These are phyloP conservation scores for Neogale vison DNA, from an alignment of 2,113 vertebrate species.

Conservation along the genomic window DNA sequence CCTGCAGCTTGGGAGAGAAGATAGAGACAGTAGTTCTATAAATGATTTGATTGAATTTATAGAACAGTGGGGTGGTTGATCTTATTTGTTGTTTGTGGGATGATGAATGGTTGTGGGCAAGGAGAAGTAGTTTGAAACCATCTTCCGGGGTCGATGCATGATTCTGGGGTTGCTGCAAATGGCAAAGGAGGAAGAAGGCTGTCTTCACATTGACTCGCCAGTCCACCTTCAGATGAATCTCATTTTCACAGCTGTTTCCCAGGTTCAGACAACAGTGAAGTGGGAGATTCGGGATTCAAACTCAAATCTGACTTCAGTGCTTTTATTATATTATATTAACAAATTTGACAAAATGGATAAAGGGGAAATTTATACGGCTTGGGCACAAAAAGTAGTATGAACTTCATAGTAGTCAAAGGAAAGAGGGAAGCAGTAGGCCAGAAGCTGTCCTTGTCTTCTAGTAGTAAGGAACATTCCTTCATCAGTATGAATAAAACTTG, in stretches of 20 bases:
- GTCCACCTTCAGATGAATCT: not conserved
- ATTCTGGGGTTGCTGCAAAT: not conserved
- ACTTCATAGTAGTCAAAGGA: not conserved
- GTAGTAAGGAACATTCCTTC: not conserved
- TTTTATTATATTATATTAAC: not conserved
- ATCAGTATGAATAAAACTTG: not conserved
- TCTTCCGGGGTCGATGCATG: not conserved
- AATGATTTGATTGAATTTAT: not conserved
- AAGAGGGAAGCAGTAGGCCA: not conserved
- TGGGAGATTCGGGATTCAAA: not conserved
- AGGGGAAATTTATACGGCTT: not conserved
- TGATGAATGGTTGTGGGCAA: not conserved
- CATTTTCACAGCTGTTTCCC: not conserved
- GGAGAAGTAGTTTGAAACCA: not conserved
- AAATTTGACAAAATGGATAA: not conserved
- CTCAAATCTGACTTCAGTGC: not conserved
- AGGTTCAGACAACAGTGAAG: not conserved
- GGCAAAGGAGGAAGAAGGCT: not conserved
- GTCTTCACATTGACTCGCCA: not conserved
- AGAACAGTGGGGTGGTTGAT: not conserved
- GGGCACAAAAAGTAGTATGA: not conserved
- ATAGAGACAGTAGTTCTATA: not conserved
- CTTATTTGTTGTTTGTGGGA: not conserved
- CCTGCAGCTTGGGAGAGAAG: not conserved
- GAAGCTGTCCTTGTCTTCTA: not conserved